Percentiles rank a stretch among this genome's conserved stretches.
These are phyloP conservation scores for Procavia capensis DNA, from an alignment of 2,113 vertebrate species.

Conservation along the genomic window DNA sequence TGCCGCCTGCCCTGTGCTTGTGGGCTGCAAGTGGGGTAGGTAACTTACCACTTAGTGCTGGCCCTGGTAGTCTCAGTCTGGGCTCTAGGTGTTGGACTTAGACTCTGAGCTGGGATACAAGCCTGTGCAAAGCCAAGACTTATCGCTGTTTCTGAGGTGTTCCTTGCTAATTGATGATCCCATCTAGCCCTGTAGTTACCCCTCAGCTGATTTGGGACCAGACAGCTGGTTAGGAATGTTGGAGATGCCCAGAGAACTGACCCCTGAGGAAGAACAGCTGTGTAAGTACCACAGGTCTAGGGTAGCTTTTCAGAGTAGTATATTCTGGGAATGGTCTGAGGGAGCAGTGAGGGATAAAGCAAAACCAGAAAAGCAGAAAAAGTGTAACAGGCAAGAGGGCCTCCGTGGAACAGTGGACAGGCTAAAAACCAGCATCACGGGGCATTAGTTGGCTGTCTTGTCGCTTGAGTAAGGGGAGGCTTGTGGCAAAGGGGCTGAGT, in stretches of 20 bases:
- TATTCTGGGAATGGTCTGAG: background rate
- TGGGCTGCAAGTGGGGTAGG: constrained; percentile 99
- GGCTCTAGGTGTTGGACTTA: background rate
- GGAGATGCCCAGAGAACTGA: background rate
- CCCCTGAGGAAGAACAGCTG: background rate
- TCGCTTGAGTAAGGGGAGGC: background rate
- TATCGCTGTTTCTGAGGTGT: background rate
- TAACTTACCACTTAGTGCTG: constrained; percentile 14
- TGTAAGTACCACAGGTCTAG: background rate
- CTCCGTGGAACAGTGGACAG: background rate
- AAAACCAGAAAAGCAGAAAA: background rate
- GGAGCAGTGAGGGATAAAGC: background rate
- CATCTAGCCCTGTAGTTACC: background rate
- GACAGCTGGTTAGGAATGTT: background rate
- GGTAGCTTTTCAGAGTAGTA: background rate
- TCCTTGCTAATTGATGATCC: background rate
- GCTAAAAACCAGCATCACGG: background rate
- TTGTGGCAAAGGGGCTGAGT: background rate
- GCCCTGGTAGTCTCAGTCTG: background rate
- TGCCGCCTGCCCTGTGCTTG: constrained; percentile 97
- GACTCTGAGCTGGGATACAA: background rate
- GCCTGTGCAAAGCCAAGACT: background rate
- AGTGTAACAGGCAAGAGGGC: background rate
- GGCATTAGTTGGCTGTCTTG: background rate
- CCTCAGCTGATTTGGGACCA: background rate